Evolutionary conservation across 2,113 vertebrate genomes (phyloP), one percentile per base, ranked within the genome.

Genomic region (Lates calcarifer): DNA sequence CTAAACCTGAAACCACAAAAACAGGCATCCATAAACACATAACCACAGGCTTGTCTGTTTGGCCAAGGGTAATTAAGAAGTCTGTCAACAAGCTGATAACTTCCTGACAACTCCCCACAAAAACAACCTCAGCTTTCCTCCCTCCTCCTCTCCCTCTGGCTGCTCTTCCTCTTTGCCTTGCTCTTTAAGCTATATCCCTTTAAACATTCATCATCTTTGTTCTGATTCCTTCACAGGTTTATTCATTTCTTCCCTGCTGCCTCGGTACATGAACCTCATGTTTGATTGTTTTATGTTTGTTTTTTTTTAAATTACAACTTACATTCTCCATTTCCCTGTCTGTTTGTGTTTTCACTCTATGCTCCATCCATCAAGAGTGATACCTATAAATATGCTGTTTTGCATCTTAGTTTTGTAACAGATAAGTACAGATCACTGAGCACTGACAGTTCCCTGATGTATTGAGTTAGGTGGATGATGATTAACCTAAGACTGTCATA

Each of bases 61-160:
- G 63, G 78, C 76, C 70, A 83, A 77, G 84, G 72, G 77, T 93
- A 94, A 95, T 95, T 94, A 93, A 91, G 78, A 85, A 79, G 86
- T 72, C 70, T 74, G 75, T 89, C 88, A 83, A 81, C 86, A 87
- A 64, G 33, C 77, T 86, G 75, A 93, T 85, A 67, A 93, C 90
- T 94, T 94, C 89, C 92, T 92, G 88, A 89, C 82, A 87, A 94
- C 94, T 93, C 91, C 91, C 86, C 61, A 39, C 3, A 15, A 88
- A 85, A 79, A 82, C 70, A 68, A 62, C 35, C 81, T 68, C 66
- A 0, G 14, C 74, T 72, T 20, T 24, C 61, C 45, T 41, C 15
- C 58, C 43, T 29, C 57, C 55, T 45, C 41, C 17, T 57, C 22
- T 53, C 20, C 45, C 37, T 61, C 45, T 20, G 28, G 33, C 55